Percentiles rank a stretch among this genome's conserved stretches.
phyloP scores from a whole-genome alignment of 2,113 vertebrate genomes.

The Colossoma macropomum region DNA sequence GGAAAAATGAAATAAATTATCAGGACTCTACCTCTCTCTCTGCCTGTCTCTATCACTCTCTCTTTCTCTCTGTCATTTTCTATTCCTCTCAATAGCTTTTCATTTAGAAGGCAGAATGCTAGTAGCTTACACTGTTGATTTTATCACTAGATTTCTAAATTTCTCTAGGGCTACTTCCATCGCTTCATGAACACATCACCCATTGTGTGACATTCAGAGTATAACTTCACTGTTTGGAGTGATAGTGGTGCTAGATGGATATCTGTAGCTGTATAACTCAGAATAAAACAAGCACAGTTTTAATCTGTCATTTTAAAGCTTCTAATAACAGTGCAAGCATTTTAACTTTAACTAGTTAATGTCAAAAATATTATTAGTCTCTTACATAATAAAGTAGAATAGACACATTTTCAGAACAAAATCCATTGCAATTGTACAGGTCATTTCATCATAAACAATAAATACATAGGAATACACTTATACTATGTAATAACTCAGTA shows the following conservation, averaged over 20 bases:
- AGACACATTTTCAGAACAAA: too few species aligned
- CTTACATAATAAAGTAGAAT: too few species aligned
- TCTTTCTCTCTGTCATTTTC: conserved; percentile 32
- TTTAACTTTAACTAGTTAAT: too few species aligned
- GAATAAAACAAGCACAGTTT: neutral
- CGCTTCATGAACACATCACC: conserved; percentile 60
- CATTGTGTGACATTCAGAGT: conserved; percentile 35
- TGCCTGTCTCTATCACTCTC: conserved; percentile 12
- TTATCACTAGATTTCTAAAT: conserved; percentile 56
- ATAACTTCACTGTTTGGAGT: neutral
- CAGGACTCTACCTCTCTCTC: conserved; percentile 37
- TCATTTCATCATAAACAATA: too few species aligned
- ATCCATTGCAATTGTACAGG: too few species aligned
- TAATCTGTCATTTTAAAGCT: too few species aligned
- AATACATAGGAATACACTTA: too few species aligned
- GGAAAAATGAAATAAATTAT: conserved; percentile 60
- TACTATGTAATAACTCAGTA: too few species aligned
- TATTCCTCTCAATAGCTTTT: conserved; percentile 45
- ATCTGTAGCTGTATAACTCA: neutral
- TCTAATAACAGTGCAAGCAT: too few species aligned
- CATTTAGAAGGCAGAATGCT: conserved; percentile 57
- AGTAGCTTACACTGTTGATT: conserved; percentile 64
- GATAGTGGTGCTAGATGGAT: conserved; percentile 14
- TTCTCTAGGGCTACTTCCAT: conserved; percentile 52
- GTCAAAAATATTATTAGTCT: too few species aligned